These are phyloP conservation scores for Pteropus alecto DNA, from an alignment of 2,113 vertebrate genomes.

Conservation along the genomic window DNA sequence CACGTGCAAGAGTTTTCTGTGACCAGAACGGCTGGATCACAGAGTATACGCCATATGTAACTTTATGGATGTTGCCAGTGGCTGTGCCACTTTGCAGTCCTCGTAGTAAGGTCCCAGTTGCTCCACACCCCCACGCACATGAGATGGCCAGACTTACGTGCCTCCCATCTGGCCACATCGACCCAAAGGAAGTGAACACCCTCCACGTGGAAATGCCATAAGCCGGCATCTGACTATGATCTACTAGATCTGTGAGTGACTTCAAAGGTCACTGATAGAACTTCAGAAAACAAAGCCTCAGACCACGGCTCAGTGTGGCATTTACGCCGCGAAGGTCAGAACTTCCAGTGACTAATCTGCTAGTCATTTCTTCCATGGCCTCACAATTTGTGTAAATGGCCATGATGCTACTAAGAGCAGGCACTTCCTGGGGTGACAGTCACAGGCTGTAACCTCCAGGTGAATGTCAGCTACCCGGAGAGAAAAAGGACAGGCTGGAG, in stretches of 20 bases:
- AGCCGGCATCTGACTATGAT: neutral
- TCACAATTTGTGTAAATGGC: neutral
- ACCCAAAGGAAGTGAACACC: neutral
- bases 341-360: neutral
- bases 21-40: accelerated
- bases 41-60: neutral
- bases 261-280: neutral
- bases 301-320: neutral
- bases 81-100: neutral
- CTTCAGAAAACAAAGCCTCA: neutral
- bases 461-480: neutral
- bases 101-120: neutral
- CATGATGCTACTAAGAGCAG: neutral
- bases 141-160: neutral
- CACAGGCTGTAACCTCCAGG: neutral
- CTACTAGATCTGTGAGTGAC: neutral
- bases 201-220: neutral
- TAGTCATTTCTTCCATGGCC: neutral
- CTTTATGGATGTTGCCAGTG: neutral
- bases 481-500: neutral
- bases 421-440: neutral
- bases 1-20: accelerated
- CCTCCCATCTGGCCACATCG: accelerated
- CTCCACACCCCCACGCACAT: neutral
- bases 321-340: neutral